phyloP scores from a whole-genome alignment of 2,113 vertebrate genomes.

The Cebus imitator region DNA sequence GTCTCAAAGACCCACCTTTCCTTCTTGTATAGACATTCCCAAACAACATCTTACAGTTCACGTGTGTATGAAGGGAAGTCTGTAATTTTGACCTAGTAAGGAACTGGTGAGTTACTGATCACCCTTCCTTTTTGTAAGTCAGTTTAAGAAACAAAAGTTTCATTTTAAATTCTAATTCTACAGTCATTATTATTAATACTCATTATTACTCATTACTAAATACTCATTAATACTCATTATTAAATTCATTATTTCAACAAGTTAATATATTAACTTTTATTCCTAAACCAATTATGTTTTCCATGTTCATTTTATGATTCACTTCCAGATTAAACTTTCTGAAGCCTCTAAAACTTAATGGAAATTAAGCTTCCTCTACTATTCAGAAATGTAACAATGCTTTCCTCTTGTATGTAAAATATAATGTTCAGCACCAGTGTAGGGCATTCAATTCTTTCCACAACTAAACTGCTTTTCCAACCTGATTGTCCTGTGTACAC shows the following conservation, averaged over 20 bases:
- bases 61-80: not conserved
- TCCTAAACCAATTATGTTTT: not conserved
- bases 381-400: not conserved
- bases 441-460: not conserved
- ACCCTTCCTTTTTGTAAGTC: not conserved
- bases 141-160: not conserved
- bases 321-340: slow-evolving; percentile 3
- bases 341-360: not conserved
- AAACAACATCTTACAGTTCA: not conserved
- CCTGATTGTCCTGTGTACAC: not conserved
- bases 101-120: not conserved
- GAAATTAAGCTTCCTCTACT: not conserved
- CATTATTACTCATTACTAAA: too few relatives aligned
- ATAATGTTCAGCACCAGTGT: not conserved
- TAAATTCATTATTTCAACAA: slow-evolving; percentile 20
- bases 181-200: not conserved
- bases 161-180: slow-evolving; percentile 28
- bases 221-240: not conserved
- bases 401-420: not conserved
- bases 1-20: not conserved
- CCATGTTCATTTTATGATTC: not conserved
- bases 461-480: not conserved
- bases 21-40: not conserved
- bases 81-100: not conserved
- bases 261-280: not conserved